These are phyloP conservation scores for Oxycera nigricornis DNA, from an alignment of 2,888 invertebrate genomes.

Conservation along the genomic window DNA sequence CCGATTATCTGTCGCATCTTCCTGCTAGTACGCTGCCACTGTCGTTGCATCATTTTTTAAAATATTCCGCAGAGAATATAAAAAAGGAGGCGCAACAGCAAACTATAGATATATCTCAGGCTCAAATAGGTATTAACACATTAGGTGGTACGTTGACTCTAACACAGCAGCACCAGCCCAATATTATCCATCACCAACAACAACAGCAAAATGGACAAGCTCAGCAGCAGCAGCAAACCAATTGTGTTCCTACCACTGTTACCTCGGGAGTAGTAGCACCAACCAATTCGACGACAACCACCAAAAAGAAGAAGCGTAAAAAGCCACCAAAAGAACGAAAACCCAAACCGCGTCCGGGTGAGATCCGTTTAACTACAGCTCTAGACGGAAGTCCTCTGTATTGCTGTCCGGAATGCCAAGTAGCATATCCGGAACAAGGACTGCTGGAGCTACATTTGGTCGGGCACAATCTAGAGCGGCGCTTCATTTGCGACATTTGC, in stretches of 20 bases:
- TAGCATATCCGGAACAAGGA: conserved; percentile 86
- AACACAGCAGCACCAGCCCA: conserved; percentile 46
- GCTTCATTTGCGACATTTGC: conserved; percentile 88
- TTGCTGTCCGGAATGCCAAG: conserved; percentile 87
- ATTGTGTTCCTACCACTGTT: conserved; percentile 31
- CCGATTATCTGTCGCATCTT: conserved; percentile 83
- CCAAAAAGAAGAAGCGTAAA: conserved; percentile 83
- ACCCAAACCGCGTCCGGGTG: conserved; percentile 81
- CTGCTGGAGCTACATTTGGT: conserved; percentile 82
- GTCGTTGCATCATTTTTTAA: conserved; percentile 82
- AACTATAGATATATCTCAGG: conserved; percentile 46
- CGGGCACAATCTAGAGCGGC: conserved; percentile 82
- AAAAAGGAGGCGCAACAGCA: conserved; percentile 71
- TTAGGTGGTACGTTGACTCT: conserved; percentile 42
- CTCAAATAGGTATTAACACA: conserved; percentile 45
- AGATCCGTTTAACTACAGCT: conserved; percentile 80
- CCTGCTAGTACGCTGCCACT: conserved; percentile 77
- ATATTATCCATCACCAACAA: conserved; percentile 51
- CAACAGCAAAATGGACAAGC: conserved; percentile 56
- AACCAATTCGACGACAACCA: conserved; percentile 55
- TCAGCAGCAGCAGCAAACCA: conserved; percentile 54
- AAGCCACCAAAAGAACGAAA: conserved; percentile 76
- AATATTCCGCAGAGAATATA: conserved; percentile 79
- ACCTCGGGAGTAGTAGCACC: conserved; percentile 53
- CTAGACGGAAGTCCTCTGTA: conserved; percentile 83